phyloP scores from a whole-genome alignment of 2,888 invertebrate genomes.

The Erebia epiphron region DNA sequence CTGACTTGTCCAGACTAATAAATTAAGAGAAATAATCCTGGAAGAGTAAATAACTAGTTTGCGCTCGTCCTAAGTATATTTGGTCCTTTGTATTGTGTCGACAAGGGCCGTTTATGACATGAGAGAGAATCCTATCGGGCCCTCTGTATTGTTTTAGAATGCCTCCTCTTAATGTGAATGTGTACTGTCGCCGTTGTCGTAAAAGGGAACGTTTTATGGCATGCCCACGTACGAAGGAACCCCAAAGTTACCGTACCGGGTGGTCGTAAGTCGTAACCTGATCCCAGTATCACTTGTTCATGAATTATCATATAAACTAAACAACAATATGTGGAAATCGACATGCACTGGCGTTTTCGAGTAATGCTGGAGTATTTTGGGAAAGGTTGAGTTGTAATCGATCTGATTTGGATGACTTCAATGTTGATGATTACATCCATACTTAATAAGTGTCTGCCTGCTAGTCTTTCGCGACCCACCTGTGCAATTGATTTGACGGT shows the following conservation, averaged over 20 bases:
- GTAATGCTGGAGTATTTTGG: not conserved
- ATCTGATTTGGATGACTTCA: not conserved
- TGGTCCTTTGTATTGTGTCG: conserved; percentile 48
- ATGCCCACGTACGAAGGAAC: conserved; percentile 49
- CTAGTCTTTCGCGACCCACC: no score
- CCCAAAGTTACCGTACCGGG: conserved; percentile 57
- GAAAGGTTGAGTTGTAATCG: conserved; percentile 2
- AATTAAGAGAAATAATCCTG: not conserved
- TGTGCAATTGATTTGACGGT: no score
- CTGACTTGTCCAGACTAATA: not conserved
- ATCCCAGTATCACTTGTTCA: conserved; percentile 58
- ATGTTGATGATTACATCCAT: not conserved
- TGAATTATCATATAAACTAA: conserved; percentile 61
- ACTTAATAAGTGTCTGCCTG: no score
- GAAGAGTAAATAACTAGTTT: conserved; percentile 7
- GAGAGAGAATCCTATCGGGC: conserved; percentile 60
- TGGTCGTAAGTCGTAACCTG: conserved; percentile 69
- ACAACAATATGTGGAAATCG: conserved; percentile 45
- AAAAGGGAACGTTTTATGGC: conserved; percentile 69
- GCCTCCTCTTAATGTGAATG: conserved; percentile 49
- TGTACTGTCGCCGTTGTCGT: conserved; percentile 64
- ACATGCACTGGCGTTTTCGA: conserved; percentile 19
- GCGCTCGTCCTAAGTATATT: conserved; percentile 33
- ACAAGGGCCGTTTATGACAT: conserved; percentile 55
- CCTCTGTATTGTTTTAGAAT: conserved; percentile 56